Percentiles rank a stretch among this genome's conserved stretches.
These are phyloP conservation scores for Polypedilum vanderplanki DNA, from an alignment of 1,140 invertebrate genomes.

Conservation along the genomic window DNA sequence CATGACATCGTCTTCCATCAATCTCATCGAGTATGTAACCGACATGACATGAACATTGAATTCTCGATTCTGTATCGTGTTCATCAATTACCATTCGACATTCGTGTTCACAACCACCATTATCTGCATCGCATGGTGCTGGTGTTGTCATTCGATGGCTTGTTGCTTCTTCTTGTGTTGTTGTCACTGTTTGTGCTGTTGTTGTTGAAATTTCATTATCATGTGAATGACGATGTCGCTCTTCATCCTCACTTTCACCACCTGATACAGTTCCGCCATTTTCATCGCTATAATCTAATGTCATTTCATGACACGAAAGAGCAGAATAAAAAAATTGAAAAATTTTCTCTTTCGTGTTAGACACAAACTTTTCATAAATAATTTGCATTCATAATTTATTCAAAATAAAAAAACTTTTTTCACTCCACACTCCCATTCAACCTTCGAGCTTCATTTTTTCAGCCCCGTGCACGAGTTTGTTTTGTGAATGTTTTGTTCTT, in stretches of 20 bases:
- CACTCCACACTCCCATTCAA: no score
- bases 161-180: not conserved
- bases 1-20: conserved; percentile 39
- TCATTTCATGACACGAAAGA: not conserved
- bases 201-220: conserved; percentile 10
- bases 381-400: conserved; percentile 29
- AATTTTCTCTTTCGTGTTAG: not conserved
- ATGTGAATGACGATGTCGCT: conserved; percentile 32
- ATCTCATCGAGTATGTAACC: conserved; percentile 39
- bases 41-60: conserved; percentile 38
- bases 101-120: conserved; percentile 41
- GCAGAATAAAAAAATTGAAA: not conserved
- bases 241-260: conserved; percentile 30
- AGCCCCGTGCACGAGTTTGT: not conserved
- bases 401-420: conserved; percentile 15
- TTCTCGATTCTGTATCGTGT: conserved; percentile 38
- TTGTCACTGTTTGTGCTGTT: not conserved
- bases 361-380: conserved; percentile 24
- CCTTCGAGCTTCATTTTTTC: no score
- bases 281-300: conserved; percentile 29
- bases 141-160: not conserved
- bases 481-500: conserved; percentile 18
- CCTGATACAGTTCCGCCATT: conserved; percentile 30
- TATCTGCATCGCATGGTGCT: conserved; percentile 36
- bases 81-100: conserved; percentile 39